These are phyloP conservation scores for Cecropterus lyciades DNA, from an alignment of 1,140 invertebrate species.

Conservation along the genomic window DNA sequence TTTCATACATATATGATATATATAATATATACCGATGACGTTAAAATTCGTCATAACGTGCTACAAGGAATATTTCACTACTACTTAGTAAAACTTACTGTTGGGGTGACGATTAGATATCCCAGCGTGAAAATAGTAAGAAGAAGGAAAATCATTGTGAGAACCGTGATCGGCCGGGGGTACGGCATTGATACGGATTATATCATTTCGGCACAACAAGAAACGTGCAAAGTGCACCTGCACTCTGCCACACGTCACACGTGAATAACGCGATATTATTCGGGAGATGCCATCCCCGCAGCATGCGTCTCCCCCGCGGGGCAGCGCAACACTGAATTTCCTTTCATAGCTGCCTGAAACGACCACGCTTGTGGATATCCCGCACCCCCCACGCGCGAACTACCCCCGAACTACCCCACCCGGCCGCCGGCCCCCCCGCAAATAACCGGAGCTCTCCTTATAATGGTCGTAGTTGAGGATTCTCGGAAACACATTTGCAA, in stretches of 20 bases:
- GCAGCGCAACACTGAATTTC: slow-evolving; percentile 51
- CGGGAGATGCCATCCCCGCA: slow-evolving; percentile 36
- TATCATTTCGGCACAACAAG: slow-evolving; percentile 40
- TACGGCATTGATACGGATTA: slow-evolving; percentile 54
- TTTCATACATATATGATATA: no score
- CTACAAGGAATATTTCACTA: no score
- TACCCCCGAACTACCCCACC: slow-evolving; percentile 19
- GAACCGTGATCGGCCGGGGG: slow-evolving; percentile 45
- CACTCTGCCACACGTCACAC: slow-evolving; percentile 39
- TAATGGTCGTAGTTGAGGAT: neutral
- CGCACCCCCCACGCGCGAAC: slow-evolving; percentile 25
- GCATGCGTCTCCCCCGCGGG: slow-evolving; percentile 43
- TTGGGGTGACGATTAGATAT: slow-evolving; percentile 48
- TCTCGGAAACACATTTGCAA: slow-evolving; percentile 4
- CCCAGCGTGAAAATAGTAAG: slow-evolving; percentile 55
- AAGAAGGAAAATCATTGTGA: slow-evolving; percentile 64
- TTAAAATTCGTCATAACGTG: no score
- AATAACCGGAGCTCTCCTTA: slow-evolving; percentile 31
- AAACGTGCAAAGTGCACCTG: slow-evolving; percentile 50
- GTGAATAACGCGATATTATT: slow-evolving; percentile 39
- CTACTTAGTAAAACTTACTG: slow-evolving; percentile 49
- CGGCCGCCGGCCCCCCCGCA: slow-evolving; percentile 26
- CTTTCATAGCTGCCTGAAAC: slow-evolving; percentile 33
- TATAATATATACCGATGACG: no score
- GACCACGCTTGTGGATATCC: slow-evolving; percentile 13